Base-by-base conservation (phyloP, 2,888 invertebrate genomes). In the Nasonia oneida region DNA sequence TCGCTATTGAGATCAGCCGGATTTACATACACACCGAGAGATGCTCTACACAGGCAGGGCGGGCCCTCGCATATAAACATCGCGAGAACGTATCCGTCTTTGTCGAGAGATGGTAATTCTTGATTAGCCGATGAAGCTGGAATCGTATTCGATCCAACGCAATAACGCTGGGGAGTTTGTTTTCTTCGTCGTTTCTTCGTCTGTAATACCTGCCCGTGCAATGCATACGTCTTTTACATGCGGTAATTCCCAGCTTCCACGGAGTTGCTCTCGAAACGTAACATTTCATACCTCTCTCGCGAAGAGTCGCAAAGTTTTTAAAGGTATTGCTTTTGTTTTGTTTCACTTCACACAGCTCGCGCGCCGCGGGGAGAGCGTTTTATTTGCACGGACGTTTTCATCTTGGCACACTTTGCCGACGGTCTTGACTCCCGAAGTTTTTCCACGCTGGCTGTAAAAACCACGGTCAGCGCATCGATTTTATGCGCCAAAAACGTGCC, bases 401-500 rank as follows among this genome's bases (percentile, higher is more conserved):
- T 79, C 79, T 79, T 79, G 79, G 79, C 70, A 79, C 50, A 79
- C 37, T 79, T 79, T 47, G 29, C 33, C n/a, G 50, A 67, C 50
- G 67, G 67, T 79, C 79, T 79, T 79, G 79, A 79, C 79, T 79
- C 37, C 37, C 70, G 50, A 70, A 79, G 50, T 79, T 50, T 79
- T 70, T 79, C 14, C 8, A 42, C 1, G 0, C 12, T 23, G 37
- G 70, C 79, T 37, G 23, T 70, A 70, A 79, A 79, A 79, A 70
- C 50, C 50, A 79, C 53, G 79, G 50, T 50, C 79, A 70, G 70
- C 70, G 70, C 50, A 70, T 79, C 70, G 50, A 79, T 79, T 79
- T 79, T 70, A 79, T 79, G 79, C 70, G 67, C 79, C 79, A 67
- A 79, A 79, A 79, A 79, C 79, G 79, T 79, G 79, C 79, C 70